Evolutionary conservation across 2,797 vertebrate species (phyloP), one percentile per base, ranked within the genome.

Genomic region (Sternotherus odoratus): DNA sequence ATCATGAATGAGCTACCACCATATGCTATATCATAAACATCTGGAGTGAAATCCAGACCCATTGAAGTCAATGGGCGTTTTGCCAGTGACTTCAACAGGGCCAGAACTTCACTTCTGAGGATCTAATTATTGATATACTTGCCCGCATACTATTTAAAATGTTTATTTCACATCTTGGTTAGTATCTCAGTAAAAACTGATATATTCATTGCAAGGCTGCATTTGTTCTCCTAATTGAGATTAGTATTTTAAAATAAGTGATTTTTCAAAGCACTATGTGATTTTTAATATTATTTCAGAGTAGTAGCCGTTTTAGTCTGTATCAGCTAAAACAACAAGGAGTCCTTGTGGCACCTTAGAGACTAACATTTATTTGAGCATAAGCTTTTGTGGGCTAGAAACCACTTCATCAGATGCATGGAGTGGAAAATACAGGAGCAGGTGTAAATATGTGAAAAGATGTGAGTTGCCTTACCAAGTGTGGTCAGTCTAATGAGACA

Each of bases 201-300:
- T 8, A 24, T 54, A 51, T 63, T 63, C 4, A 7, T 78, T 43
- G 13, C 48, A 23, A 82, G 26, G 21, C 4, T 66, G 12, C 46
- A 4, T 36, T 0, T 13, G 2, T 36, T 63, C 16, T 13, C 1
- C 28, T 75, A 30, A 75, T 10, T 48, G 13, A 48, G 7, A 9
- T 75, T 75, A 75, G 24, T 48, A 48, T 30, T 75, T 48, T 46
- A 48, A 75, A 30, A 48, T 28, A 48, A 48, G 15, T 48, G 43
- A 30, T 26, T 48, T 75, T 75, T 75, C 5, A 5, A 72, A 72
- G 36, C 66, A 43, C 23, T 43, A 11, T 69, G n/a, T 72, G 36
- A 6, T 23, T 36, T 39, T 13, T 49, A 48, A 13, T 49, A 49
- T 49, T 49, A 49, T 49, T 15, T 49, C 10, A 48, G 46, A 48